phyloP scores from a whole-genome alignment of 2,113 vertebrate genomes.

The Sialia sialis region DNA sequence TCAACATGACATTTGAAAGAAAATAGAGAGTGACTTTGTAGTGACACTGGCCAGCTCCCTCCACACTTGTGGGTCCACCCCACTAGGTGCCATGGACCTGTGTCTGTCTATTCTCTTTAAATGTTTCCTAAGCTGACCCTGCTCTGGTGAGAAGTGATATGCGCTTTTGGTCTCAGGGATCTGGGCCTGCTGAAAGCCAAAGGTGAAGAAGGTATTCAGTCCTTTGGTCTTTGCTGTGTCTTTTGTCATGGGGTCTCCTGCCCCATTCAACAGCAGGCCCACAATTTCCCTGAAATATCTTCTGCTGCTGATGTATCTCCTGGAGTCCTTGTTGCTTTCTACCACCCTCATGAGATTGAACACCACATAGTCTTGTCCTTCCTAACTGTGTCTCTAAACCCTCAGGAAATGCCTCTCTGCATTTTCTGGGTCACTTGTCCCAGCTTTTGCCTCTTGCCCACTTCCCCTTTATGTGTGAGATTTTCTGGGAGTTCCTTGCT shows the following conservation, averaged over 20 bases:
- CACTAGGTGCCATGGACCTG: not conserved
- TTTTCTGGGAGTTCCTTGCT: not conserved
- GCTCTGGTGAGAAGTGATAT: not conserved
- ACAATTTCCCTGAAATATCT: not conserved
- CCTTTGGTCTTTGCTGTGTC: not conserved
- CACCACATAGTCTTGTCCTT: not conserved
- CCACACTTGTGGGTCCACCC: not conserved
- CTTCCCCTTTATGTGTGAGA: not conserved
- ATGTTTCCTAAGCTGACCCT: not conserved
- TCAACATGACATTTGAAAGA: not conserved
- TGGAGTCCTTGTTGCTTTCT: not conserved
- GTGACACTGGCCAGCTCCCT: not conserved
- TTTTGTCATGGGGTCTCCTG: not conserved
- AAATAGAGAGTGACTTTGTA: rapidly evolving
- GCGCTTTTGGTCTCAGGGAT: not conserved
- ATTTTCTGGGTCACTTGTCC: not conserved
- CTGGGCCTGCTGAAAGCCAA: not conserved
- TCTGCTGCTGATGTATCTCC: not conserved
- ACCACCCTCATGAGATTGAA: not conserved
- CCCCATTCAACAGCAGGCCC: not conserved
- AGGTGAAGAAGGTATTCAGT: not conserved
- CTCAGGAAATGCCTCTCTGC: not conserved
- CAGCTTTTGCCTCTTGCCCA: not conserved
- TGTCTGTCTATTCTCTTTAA: not conserved
- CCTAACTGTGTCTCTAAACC: rapidly evolving